These are phyloP conservation scores for Anguilla japonica DNA, from an alignment of 2,113 vertebrate genomes.

Conservation along the genomic window DNA sequence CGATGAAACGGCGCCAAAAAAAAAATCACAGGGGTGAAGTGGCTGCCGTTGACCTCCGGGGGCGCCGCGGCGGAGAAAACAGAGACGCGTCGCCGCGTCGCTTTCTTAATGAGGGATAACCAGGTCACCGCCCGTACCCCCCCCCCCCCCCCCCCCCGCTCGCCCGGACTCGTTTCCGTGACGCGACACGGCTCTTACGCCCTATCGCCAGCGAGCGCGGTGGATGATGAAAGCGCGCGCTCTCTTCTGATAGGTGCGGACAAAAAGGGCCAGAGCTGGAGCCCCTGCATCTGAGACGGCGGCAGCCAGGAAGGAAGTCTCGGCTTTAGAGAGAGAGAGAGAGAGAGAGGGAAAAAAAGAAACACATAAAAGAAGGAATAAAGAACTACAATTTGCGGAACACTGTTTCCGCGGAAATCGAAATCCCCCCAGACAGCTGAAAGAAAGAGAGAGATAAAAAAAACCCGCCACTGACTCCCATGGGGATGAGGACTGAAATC, in stretches of 20 bases:
- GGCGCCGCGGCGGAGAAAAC: background rate
- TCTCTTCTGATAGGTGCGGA: background rate
- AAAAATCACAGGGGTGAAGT: too few species aligned
- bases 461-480: background rate
- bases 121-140: background rate
- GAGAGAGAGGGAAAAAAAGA: background rate
- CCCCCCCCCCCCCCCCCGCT: background rate
- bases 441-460: constrained; percentile 41
- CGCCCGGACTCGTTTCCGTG: background rate
- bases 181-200: background rate
- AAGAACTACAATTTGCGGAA: constrained; percentile 19
- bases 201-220: background rate
- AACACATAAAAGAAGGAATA: constrained; percentile 20
- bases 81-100: background rate
- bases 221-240: background rate
- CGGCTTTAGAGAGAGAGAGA: background rate
- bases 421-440: constrained; percentile 56
- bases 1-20: too few species aligned
- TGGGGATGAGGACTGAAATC: background rate
- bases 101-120: background rate
- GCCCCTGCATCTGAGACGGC: background rate
- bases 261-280: background rate
- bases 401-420: constrained; percentile 58
- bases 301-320: constrained; percentile 33
- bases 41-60: background rate